Evolutionary conservation across 1,140 invertebrate species (phyloP).

Genomic region (Calosoma granatense): DNA sequence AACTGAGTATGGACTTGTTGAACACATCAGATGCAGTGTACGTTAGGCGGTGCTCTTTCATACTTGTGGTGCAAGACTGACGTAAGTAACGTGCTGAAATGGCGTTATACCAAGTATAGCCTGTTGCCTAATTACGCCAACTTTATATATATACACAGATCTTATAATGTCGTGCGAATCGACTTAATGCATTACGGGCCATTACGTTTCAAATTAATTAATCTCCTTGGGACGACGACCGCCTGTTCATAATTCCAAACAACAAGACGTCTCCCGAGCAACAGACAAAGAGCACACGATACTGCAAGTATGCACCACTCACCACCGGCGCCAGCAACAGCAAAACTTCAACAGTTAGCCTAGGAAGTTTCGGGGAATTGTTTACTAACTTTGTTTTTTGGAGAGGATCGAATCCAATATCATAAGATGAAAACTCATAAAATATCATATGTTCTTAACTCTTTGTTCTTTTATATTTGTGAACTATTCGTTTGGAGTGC

Average conservation of each 20-base stretch:
- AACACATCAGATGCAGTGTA: background rate
- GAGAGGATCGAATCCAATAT: too few relatives aligned
- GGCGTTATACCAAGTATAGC: too few relatives aligned
- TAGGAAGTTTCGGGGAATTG: too few relatives aligned
- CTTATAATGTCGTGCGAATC: slow-evolving; percentile 15
- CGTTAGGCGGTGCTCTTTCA: background rate
- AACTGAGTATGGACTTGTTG: background rate
- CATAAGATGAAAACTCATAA: too few relatives aligned
- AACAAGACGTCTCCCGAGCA: background rate
- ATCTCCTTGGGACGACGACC: slow-evolving; percentile 10
- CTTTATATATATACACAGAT: background rate
- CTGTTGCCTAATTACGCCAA: background rate
- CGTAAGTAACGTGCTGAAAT: too few relatives aligned
- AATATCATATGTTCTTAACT: too few relatives aligned
- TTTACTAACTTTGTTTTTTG: too few relatives aligned
- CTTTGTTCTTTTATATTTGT: too few relatives aligned
- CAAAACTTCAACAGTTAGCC: too few relatives aligned
- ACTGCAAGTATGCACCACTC: background rate
- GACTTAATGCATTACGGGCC: slow-evolving; percentile 18
- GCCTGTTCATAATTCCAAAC: background rate
- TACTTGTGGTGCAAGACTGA: too few relatives aligned
- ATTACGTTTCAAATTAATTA: slow-evolving; percentile 20
- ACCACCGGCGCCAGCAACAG: too few relatives aligned
- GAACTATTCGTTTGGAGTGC: too few relatives aligned
- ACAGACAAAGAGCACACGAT: background rate